Evolutionary conservation across 2,797 vertebrate genomes (phyloP).

Genomic region (Phataginus tricuspis): DNA sequence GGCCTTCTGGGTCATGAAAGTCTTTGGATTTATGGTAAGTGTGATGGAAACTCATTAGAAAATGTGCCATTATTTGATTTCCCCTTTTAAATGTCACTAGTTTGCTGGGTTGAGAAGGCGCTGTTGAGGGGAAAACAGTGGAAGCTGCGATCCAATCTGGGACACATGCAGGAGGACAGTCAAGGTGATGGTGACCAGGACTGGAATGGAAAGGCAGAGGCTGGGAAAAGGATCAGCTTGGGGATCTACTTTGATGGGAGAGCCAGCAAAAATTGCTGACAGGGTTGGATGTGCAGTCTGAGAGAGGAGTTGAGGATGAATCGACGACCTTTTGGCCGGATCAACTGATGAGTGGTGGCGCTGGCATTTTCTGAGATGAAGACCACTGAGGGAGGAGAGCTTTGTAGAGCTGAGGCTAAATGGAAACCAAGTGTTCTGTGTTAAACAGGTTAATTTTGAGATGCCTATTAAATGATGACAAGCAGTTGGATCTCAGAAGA

Average conservation of each 20-base stretch:
- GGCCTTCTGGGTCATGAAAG: neutral
- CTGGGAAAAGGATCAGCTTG: neutral
- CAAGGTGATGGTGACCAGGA: neutral
- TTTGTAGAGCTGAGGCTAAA: neutral
- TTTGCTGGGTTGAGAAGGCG: neutral
- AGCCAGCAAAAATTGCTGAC: neutral
- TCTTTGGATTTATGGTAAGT: neutral
- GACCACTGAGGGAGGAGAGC: neutral
- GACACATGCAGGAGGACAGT: neutral
- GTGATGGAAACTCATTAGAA: neutral
- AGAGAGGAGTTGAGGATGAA: neutral
- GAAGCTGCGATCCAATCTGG: neutral
- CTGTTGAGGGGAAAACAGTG: neutral
- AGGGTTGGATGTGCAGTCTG: neutral
- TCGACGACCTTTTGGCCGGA: neutral
- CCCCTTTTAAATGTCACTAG: neutral
- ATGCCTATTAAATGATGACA: neutral
- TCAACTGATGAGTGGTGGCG: neutral
- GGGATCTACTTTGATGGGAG: neutral
- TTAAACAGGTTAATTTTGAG: neutral
- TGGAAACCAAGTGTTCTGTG: neutral
- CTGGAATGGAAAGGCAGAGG: neutral
- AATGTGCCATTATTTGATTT: neutral
- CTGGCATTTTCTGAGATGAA: neutral
- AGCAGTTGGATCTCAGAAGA: neutral